Evolutionary conservation across 2,888 invertebrate species (phyloP).

Genomic region (Toxonevra muliebris): DNA sequence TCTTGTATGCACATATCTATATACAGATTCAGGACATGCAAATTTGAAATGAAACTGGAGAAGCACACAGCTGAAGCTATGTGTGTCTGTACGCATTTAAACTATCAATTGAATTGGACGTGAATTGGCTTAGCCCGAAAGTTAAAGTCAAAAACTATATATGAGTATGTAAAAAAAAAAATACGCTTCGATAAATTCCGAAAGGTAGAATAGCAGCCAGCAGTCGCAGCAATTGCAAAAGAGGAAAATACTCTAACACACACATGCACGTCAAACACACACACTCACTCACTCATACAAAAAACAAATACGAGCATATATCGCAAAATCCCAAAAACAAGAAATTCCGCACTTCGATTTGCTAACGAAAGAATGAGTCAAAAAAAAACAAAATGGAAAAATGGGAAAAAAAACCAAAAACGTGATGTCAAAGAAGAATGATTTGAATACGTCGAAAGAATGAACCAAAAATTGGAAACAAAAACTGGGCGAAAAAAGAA

Average conservation of each 20-base stretch:
- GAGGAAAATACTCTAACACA: background rate
- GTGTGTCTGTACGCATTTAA: slow-evolving; percentile 13
- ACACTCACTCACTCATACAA: slow-evolving; percentile 20
- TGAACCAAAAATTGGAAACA: slow-evolving; percentile 24
- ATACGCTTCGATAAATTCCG: slow-evolving; percentile 44
- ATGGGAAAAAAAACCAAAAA: background rate
- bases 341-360: background rate
- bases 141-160: slow-evolving; percentile 27
- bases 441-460: background rate
- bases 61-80: background rate
- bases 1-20: too few relatives aligned
- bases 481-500: slow-evolving; percentile 26
- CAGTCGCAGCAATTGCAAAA: background rate
- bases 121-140: slow-evolving; percentile 29
- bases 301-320: slow-evolving; percentile 23
- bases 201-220: slow-evolving; percentile 29
- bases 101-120: slow-evolving; percentile 26
- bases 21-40: too few relatives aligned
- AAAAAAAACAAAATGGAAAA: background rate
- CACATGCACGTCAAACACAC: slow-evolving; percentile 4
- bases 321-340: background rate
- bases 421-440: background rate
- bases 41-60: too few relatives aligned
- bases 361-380: background rate
- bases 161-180: too few relatives aligned